phyloP scores from a whole-genome alignment of 2,888 invertebrate genomes.

The Calliphora vomitoria region DNA sequence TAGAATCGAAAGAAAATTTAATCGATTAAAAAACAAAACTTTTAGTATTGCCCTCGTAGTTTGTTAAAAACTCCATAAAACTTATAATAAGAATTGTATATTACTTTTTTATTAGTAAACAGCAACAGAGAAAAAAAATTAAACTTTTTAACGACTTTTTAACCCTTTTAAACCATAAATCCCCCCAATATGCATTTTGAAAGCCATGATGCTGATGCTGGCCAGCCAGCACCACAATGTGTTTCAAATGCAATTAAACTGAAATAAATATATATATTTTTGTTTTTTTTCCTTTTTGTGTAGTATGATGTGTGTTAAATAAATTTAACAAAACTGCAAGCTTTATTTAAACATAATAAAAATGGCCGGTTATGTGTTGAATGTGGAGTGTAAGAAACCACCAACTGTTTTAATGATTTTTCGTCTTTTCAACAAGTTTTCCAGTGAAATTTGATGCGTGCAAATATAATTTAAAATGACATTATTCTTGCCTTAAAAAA shows the following conservation, averaged over 20 bases:
- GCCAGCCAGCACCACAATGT: conserved; percentile 23
- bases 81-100: too few relatives aligned
- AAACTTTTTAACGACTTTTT: conserved; percentile 43
- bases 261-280: conserved; percentile 43
- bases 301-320: conserved; percentile 4
- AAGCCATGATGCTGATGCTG: background rate
- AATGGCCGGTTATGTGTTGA: background rate
- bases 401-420: conserved; percentile 70
- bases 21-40: background rate
- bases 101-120: too few relatives aligned
- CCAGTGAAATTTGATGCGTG: conserved; percentile 74
- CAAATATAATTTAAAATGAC: conserved; percentile 72
- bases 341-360: background rate
- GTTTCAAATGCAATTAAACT: conserved; percentile 62
- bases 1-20: background rate
- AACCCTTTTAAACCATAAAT: conserved; percentile 57
- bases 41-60: background rate
- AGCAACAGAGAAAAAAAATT: too few relatives aligned
- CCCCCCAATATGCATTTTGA: conserved; percentile 14
- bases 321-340: conserved; percentile 10
- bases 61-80: too few relatives aligned
- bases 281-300: background rate
- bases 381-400: conserved; percentile 37
- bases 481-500: conserved; percentile 40
- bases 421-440: conserved; percentile 72